Conservation (phyloP, 2,797 vertebrate genomes). For the Sebastiscus tertius region DNA sequence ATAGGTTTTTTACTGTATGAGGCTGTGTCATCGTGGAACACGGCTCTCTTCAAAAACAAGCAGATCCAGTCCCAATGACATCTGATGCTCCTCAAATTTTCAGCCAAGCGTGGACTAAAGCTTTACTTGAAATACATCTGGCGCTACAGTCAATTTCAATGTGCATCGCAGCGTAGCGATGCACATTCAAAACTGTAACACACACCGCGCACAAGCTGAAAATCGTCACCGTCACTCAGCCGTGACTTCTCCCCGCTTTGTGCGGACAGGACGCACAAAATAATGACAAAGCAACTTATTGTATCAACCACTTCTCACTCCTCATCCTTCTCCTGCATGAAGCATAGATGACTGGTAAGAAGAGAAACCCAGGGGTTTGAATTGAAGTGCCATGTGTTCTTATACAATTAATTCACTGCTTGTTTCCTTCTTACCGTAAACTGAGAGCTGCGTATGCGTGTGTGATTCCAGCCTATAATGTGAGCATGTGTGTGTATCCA, state of each 20-base stretch:
- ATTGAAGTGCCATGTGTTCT: slow-evolving; percentile 29
- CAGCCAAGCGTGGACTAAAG: slow-evolving; percentile 12
- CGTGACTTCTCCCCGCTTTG: background rate
- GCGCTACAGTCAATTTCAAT: slow-evolving; percentile 4
- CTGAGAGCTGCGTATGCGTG: background rate
- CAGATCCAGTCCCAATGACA: slow-evolving; percentile 5
- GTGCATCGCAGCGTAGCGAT: background rate
- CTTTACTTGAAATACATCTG: slow-evolving; percentile 22
- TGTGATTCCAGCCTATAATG: background rate
- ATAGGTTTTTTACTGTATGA: slow-evolving; percentile 21
- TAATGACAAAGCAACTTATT: slow-evolving; percentile 23
- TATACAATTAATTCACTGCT: slow-evolving; percentile 46
- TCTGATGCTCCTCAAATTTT: background rate
- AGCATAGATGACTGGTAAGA: background rate
- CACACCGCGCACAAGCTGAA: background rate
- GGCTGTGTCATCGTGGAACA: slow-evolving; percentile 24
- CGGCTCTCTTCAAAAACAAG: slow-evolving; percentile 6
- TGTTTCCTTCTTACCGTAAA: slow-evolving; percentile 17
- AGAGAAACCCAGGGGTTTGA: slow-evolving; percentile 32
- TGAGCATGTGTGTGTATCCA: background rate
- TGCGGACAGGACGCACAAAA: background rate
- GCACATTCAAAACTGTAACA: slow-evolving; percentile 15
- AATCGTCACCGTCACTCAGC: background rate
- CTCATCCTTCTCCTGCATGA: background rate
- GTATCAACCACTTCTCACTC: background rate